These are phyloP conservation scores for Pegea sp. DNA, from an alignment of 23 tunicate species.

Conservation along the genomic window DNA sequence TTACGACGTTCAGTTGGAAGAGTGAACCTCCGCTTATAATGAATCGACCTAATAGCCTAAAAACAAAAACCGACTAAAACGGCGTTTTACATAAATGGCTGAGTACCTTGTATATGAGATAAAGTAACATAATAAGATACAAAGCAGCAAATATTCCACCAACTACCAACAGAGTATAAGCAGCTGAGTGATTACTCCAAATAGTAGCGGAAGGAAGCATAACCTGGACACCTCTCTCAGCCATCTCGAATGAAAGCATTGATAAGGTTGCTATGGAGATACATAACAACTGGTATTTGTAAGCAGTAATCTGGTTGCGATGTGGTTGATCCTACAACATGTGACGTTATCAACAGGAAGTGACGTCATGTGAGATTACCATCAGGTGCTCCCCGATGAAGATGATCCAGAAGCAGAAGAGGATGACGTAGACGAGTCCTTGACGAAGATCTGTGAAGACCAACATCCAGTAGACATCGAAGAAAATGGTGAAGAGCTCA, in stretches of 20 bases:
- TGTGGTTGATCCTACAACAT: slow-evolving; percentile 34
- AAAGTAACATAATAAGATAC: slow-evolving; percentile 3
- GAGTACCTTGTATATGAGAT: slow-evolving; percentile 13
- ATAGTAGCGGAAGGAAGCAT: slow-evolving; percentile 36
- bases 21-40: slow-evolving; percentile 38
- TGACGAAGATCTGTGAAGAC: slow-evolving; percentile 69
- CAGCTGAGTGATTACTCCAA: slow-evolving; percentile 14
- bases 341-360: slow-evolving; percentile 22
- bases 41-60: slow-evolving; percentile 14
- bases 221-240: slow-evolving; percentile 64
- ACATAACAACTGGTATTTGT: slow-evolving; percentile 34
- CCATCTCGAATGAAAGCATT: slow-evolving; percentile 54
- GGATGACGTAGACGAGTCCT: slow-evolving; percentile 59
- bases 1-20: slow-evolving; percentile 16
- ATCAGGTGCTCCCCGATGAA: slow-evolving; percentile 81
- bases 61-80: no score
- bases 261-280: slow-evolving; percentile 25
- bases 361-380: slow-evolving; percentile 31
- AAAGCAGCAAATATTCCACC: slow-evolving; percentile 5
- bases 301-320: slow-evolving; percentile 62
- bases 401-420: slow-evolving; percentile 75
- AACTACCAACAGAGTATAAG: slow-evolving; percentile 5
- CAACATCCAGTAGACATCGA: slow-evolving; percentile 79
- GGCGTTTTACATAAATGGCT: no score
- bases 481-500: slow-evolving; percentile 44